These are phyloP conservation scores for Elmis aenea DNA, from an alignment of 2,888 invertebrate species.

Conservation along the genomic window DNA sequence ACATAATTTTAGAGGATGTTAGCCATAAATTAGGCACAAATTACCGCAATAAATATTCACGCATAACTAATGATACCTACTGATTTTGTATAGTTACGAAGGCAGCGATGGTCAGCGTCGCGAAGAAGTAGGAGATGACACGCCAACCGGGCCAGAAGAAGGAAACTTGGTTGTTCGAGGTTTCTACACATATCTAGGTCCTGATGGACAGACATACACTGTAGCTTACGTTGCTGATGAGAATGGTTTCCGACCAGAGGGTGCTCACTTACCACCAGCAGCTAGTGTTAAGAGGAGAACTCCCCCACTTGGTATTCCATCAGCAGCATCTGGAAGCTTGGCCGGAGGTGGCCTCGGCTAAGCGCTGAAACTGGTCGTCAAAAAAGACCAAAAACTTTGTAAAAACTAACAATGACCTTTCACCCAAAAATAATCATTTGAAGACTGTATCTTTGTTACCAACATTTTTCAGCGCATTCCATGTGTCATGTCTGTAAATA, in stretches of 20 bases:
- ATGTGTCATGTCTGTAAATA: no score
- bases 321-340: slow-evolving; percentile 37
- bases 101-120: slow-evolving; percentile 45
- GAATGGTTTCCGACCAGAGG: slow-evolving; percentile 48
- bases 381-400: no score
- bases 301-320: slow-evolving; percentile 38
- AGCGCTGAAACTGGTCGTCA: no score
- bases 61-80: no score
- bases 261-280: slow-evolving; percentile 32
- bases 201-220: slow-evolving; percentile 48
- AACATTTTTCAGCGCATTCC: no score
- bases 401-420: no score
- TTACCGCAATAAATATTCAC: no score
- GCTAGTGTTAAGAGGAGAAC: slow-evolving; percentile 29
- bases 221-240: slow-evolving; percentile 51
- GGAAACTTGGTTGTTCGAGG: slow-evolving; percentile 47
- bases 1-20: no score
- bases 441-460: no score
- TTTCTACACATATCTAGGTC: slow-evolving; percentile 45
- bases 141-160: slow-evolving; percentile 47
- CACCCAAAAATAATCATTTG: no score
- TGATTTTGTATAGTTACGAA: slow-evolving; percentile 30
- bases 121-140: slow-evolving; percentile 46
- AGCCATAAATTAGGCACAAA: no score
- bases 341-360: slow-evolving; percentile 30